Evolutionary conservation across 1,140 invertebrate species (phyloP).

Genomic region (Leptinotarsa texana): DNA sequence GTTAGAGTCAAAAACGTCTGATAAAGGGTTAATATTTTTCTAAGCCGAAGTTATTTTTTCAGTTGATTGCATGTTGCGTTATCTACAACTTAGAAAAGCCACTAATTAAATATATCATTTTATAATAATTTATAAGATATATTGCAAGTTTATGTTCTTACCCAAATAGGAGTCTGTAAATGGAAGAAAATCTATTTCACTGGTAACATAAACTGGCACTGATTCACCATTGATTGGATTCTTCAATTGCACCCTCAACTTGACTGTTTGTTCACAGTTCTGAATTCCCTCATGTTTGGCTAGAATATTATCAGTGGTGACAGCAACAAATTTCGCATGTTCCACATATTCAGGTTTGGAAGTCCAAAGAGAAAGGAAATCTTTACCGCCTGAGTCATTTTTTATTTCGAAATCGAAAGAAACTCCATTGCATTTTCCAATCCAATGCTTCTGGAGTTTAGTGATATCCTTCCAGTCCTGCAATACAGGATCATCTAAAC

Average conservation of each 20-base stretch:
- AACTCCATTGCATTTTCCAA: slow-evolving; percentile 87
- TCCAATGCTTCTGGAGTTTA: slow-evolving; percentile 92
- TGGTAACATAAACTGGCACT: slow-evolving; percentile 74
- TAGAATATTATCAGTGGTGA: slow-evolving; percentile 61
- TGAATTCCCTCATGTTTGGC: slow-evolving; percentile 52
- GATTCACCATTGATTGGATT: slow-evolving; percentile 76
- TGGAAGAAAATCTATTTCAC: slow-evolving; percentile 63
- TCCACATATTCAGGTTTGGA: slow-evolving; percentile 73
- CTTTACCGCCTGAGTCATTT: slow-evolving; percentile 50
- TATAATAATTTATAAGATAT: too few species aligned
- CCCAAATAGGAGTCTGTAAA: slow-evolving; percentile 72
- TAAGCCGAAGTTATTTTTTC: too few species aligned
- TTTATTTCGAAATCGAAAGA: slow-evolving; percentile 69
- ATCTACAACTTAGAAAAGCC: too few species aligned
- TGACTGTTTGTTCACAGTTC: slow-evolving; percentile 43
- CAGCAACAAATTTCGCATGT: slow-evolving; percentile 67
- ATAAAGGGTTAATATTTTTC: too few species aligned
- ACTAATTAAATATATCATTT: too few species aligned
- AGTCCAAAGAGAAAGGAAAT: slow-evolving; percentile 74
- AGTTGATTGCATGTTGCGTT: too few species aligned
- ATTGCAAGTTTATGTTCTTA: slow-evolving; percentile 47
- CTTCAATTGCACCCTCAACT: slow-evolving; percentile 60
- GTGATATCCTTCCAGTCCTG: slow-evolving; percentile 85
- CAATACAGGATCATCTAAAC: slow-evolving; percentile 70
- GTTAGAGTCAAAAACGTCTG: too few species aligned